Percentiles rank a stretch among this genome's conserved stretches.
phyloP scores from a whole-genome alignment of 37 sponge, comb jelly and placozoan species.

The Oscarella lobularis region DNA sequence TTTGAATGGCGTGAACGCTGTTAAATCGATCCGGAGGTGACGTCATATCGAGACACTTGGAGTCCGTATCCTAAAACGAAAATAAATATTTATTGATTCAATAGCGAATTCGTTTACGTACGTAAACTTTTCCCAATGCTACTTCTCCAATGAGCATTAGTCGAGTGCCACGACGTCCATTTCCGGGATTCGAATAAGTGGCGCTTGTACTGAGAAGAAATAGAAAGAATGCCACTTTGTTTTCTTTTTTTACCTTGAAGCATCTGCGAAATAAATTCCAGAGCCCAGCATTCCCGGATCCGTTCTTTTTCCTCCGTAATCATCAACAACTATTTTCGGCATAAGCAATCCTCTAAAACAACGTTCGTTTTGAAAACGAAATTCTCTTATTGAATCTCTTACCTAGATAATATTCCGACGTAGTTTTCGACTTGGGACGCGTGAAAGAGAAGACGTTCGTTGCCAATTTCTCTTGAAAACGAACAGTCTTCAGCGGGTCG shows the following conservation, averaged over 20 bases:
- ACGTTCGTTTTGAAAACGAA: no score
- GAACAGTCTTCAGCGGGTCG: conserved; percentile 58
- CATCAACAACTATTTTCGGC: conserved; percentile 89
- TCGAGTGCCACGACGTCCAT: conserved; percentile 29
- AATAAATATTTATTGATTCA: neutral
- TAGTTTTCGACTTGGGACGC: conserved; percentile 64
- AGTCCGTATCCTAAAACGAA: neutral
- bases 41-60: conserved; percentile 21
- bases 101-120: conserved; percentile 3
- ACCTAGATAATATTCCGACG: conserved; percentile 87
- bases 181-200: conserved; percentile 59
- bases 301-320: conserved; percentile 71
- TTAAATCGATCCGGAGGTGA: conserved; percentile 70
- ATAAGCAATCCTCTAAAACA: conserved; percentile 65
- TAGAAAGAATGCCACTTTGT: neutral
- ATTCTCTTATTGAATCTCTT: no score
- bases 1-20: conserved; percentile 56
- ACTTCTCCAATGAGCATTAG: conserved; percentile 82
- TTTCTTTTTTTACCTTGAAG: conserved; percentile 44
- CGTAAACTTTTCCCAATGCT: conserved; percentile 68
- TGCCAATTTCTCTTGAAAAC: conserved; percentile 58
- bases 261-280: conserved; percentile 92
- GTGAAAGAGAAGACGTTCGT: conserved; percentile 76
- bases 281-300: conserved; percentile 90
- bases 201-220: conserved; percentile 15